Percentiles rank a stretch among this genome's conserved stretches.
These are phyloP conservation scores for Drosophila quinaria DNA, from an alignment of 2,888 invertebrate genomes.

Conservation along the genomic window DNA sequence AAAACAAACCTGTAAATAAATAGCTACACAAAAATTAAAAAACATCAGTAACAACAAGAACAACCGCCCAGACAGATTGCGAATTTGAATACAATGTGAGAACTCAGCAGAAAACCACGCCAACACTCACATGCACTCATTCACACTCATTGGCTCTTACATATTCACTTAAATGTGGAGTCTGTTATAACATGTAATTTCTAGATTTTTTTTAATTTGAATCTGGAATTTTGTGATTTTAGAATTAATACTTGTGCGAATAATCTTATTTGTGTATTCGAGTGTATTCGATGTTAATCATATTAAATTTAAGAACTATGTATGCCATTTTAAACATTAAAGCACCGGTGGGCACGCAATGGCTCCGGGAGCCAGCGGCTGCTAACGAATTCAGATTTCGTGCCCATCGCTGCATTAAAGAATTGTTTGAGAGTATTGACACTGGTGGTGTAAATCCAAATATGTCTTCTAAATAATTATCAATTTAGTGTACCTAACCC, in stretches of 20 bases:
- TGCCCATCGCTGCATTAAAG: neutral
- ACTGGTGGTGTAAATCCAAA: too few species aligned
- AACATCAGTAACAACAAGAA: neutral
- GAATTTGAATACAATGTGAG: slow-evolving; percentile 32
- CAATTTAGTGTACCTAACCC: too few species aligned
- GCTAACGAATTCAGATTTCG: too few species aligned
- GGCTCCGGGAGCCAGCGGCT: too few species aligned
- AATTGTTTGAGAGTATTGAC: neutral
- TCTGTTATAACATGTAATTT: slow-evolving; percentile 12
- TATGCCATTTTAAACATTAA: neutral
- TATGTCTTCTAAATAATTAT: too few species aligned
- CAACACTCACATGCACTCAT: slow-evolving; percentile 26
- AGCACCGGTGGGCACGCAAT: too few species aligned
- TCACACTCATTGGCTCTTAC: neutral
- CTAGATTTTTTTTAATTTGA: neutral
- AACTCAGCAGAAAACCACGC: slow-evolving; percentile 12
- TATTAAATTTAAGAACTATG: neutral
- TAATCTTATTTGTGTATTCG: too few species aligned
- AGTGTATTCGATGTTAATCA: neutral
- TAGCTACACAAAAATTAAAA: neutral
- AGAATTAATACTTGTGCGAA: neutral
- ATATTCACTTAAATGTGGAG: neutral
- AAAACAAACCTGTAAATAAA: slow-evolving; percentile 3
- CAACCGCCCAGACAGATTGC: neutral
- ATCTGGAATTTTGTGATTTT: neutral